These are phyloP conservation scores for Drosophila pegasa DNA, from an alignment of 2,888 invertebrate species.

Conservation along the genomic window DNA sequence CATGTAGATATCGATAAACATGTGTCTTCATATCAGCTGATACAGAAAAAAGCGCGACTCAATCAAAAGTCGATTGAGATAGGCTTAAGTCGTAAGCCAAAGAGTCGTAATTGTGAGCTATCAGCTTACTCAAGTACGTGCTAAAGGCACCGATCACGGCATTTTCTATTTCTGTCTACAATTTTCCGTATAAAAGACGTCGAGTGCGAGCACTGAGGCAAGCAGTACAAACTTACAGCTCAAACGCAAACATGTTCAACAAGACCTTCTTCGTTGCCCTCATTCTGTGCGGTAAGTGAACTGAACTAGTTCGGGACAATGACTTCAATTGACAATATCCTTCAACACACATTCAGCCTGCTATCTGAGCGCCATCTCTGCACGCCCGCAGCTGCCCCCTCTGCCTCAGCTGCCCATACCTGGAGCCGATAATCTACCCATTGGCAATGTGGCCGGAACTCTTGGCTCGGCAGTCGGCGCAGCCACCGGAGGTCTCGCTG, in stretches of 20 bases:
- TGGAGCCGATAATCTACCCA: neutral
- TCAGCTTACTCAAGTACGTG: conserved; percentile 46
- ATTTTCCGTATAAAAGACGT: conserved; percentile 46
- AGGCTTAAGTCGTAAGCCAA: neutral
- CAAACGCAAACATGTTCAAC: conserved; percentile 59
- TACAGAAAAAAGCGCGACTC: neutral
- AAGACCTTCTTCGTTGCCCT: conserved; percentile 53
- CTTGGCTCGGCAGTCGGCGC: neutral
- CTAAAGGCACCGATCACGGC: conserved; percentile 5
- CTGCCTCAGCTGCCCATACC: neutral
- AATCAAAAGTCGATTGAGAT: neutral
- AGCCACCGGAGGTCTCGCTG: neutral
- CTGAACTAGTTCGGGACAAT: neutral
- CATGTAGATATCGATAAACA: neutral
- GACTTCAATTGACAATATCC: neutral
- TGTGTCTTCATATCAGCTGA: neutral
- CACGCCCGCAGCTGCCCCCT: conserved; percentile 24
- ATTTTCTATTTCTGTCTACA: neutral
- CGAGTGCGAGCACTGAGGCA: conserved; percentile 4
- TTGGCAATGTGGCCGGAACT: neutral
- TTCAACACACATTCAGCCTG: conserved; percentile 34
- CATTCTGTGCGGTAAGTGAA: conserved; percentile 61
- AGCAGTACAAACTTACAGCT: conserved; percentile 42
- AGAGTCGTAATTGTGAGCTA: neutral
- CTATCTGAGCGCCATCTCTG: conserved; percentile 35